Percentiles rank a stretch among this genome's conserved stretches.
Evolutionary conservation across 2,888 invertebrate genomes (phyloP).

Genomic region (Philereme transversata): DNA sequence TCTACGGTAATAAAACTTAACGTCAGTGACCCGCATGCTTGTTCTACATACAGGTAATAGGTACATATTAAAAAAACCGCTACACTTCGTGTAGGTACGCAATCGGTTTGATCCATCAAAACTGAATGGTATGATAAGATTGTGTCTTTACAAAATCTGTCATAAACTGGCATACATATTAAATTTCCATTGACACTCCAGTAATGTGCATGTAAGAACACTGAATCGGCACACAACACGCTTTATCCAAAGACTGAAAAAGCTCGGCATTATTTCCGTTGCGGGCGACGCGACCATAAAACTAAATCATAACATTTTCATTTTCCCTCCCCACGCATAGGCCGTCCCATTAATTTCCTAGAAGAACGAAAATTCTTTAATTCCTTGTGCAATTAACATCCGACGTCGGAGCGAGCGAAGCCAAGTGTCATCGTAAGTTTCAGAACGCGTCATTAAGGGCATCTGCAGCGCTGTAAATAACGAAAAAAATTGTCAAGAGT

Average conservation of each 20-base stretch:
- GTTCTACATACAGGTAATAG: no score
- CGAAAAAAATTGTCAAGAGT: conserved; percentile 59
- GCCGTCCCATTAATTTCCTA: conserved; percentile 66
- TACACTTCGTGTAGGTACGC: no score
- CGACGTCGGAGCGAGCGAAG: conserved; percentile 61
- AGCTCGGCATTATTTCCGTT: conserved; percentile 22
- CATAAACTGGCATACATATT: no score
- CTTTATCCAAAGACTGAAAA: conserved; percentile 16
- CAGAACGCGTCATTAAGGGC: conserved; percentile 82
- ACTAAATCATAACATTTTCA: conserved; percentile 50
- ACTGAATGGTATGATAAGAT: no score
- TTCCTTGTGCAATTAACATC: conserved; percentile 79
- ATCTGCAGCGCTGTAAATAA: conserved; percentile 82
- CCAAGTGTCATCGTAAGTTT: conserved; percentile 84
- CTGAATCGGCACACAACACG: conserved; percentile 8
- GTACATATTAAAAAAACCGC: no score
- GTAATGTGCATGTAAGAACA: neutral
- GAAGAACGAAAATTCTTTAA: conserved; percentile 80
- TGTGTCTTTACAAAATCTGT: no score
- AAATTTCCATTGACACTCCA: conserved; percentile 1
- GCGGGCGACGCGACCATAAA: conserved; percentile 41
- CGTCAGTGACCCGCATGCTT: no score
- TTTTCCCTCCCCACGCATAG: conserved; percentile 50
- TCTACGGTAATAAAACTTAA: no score
- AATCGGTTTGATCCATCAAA: neutral